These are phyloP conservation scores for Cynocephalus volans DNA, from an alignment of 2,113 vertebrate genomes.

Conservation along the genomic window DNA sequence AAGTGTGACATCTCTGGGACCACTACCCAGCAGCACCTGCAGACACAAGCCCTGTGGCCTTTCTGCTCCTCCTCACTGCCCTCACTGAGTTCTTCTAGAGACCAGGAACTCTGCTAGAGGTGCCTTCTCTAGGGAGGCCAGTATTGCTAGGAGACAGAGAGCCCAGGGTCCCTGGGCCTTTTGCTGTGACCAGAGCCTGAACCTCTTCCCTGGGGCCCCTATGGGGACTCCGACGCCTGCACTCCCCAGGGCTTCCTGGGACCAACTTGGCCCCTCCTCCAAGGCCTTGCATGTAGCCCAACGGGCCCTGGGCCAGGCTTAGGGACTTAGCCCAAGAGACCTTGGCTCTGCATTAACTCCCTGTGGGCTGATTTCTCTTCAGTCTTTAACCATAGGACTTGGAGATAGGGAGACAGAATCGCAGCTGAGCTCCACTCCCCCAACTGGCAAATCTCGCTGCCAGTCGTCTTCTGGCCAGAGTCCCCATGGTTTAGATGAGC, in stretches of 20 bases:
- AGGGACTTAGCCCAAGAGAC: neutral
- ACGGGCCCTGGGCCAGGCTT: neutral
- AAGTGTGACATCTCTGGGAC: neutral
- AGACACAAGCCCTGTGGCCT: neutral
- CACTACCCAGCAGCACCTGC: neutral
- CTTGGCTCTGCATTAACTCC: conserved; percentile 30
- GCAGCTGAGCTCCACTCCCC: neutral
- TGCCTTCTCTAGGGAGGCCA: conserved; percentile 25
- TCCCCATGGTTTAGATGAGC: neutral
- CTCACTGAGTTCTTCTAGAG: neutral
- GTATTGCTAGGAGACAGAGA: conserved; percentile 67
- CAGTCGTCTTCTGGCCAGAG: neutral
- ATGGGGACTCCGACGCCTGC: conserved; percentile 12
- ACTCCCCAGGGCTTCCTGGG: neutral
- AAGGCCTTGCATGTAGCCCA: neutral
- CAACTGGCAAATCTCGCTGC: neutral
- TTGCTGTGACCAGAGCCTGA: conserved; percentile 72
- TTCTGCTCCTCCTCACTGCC: neutral
- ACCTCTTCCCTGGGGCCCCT: conserved; percentile 43
- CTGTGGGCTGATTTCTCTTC: neutral
- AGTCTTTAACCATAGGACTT: neutral
- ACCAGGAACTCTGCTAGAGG: neutral
- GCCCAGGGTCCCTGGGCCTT: neutral
- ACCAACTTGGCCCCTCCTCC: conserved; percentile 29
- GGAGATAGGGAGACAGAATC: neutral